These are phyloP conservation scores for Dromas ardeola DNA, from an alignment of 2,113 vertebrate species.

Conservation along the genomic window DNA sequence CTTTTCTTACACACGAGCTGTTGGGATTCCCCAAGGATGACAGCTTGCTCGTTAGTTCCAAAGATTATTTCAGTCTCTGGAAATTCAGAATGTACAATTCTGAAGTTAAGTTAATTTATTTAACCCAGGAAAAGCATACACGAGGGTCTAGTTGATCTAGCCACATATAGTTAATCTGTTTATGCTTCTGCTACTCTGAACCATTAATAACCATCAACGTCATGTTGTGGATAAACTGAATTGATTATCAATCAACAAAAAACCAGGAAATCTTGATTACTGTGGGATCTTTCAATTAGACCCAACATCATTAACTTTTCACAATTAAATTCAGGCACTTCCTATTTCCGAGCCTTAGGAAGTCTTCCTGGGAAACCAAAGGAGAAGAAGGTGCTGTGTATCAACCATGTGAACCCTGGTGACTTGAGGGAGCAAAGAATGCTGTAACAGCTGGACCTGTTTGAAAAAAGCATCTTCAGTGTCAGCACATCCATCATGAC, in stretches of 20 bases:
- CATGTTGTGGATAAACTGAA: not conserved
- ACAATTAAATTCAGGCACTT: not conserved
- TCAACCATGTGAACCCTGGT: not conserved
- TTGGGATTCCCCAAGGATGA: not conserved
- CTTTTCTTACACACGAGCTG: fast-evolving
- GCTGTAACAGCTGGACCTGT: not conserved
- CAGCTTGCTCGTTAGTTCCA: not conserved
- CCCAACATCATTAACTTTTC: not conserved
- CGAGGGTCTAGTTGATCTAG: not conserved
- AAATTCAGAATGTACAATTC: not conserved
- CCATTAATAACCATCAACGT: not conserved
- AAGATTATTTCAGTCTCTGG: not conserved
- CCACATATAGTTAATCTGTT: not conserved
- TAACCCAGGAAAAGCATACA: not conserved
- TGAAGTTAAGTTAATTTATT: not conserved
- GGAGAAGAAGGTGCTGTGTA: not conserved
- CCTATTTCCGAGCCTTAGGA: not conserved
- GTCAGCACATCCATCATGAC: slow-evolving; percentile 1
- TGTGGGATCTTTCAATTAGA: not conserved
- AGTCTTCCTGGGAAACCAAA: not conserved
- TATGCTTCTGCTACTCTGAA: not conserved
- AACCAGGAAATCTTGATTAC: not conserved
- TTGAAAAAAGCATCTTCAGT: not conserved
- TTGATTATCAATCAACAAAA: not conserved
- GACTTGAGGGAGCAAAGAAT: not conserved